These are phyloP conservation scores for Halichoeres trimaculatus DNA, from an alignment of 2,113 vertebrate species.

Conservation along the genomic window DNA sequence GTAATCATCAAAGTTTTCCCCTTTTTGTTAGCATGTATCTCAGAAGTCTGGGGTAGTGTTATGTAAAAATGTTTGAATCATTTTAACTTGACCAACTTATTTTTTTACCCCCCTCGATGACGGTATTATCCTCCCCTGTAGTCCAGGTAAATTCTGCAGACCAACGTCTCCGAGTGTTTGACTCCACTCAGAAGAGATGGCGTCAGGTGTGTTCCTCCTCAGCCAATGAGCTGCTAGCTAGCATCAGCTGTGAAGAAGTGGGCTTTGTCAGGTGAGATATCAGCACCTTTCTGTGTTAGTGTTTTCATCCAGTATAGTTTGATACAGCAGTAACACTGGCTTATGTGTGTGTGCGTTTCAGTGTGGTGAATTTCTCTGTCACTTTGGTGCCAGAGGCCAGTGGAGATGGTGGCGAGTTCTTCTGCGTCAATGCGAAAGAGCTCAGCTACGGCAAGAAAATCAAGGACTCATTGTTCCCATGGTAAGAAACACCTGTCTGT, in stretches of 20 bases:
- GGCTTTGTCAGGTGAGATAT: conserved; percentile 89
- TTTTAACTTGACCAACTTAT: no score
- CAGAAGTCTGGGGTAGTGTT: no score
- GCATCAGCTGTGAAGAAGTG: conserved; percentile 91
- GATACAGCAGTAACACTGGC: neutral
- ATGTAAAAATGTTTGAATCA: no score
- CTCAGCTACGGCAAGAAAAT: conserved; percentile 86
- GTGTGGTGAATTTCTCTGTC: conserved; percentile 85
- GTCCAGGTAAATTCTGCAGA: conserved; percentile 89
- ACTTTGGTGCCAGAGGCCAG: conserved; percentile 77
- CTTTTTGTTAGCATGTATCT: no score
- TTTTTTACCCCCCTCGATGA: no score
- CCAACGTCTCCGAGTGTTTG: conserved; percentile 85
- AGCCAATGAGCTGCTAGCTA: conserved; percentile 85
- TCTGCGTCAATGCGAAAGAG: conserved; percentile 86
- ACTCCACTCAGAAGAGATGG: conserved; percentile 86
- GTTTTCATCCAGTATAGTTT: neutral
- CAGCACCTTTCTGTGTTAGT: neutral
- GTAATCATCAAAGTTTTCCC: no score
- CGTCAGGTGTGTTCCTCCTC: conserved; percentile 88
- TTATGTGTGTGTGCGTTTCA: conserved; percentile 53
- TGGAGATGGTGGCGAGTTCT: conserved; percentile 86
- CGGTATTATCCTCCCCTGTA: conserved; percentile 51
- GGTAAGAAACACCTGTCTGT: conserved; percentile 80
- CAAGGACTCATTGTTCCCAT: conserved; percentile 86